Percentiles rank a stretch among this genome's conserved stretches.
These are phyloP conservation scores for Clivina fossor DNA, from an alignment of 2,888 invertebrate species.

Conservation along the genomic window DNA sequence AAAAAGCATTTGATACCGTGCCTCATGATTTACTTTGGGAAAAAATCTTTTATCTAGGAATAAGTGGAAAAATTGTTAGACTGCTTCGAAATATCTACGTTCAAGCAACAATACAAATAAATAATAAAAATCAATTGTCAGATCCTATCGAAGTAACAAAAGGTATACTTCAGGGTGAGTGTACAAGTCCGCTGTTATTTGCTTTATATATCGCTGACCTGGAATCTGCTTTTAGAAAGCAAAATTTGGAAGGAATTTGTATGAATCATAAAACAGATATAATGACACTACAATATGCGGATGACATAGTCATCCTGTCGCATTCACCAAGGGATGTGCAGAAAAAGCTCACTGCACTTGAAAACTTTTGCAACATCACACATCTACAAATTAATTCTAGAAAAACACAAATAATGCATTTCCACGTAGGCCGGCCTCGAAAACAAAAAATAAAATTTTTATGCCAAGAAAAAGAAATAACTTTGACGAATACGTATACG, in stretches of 20 bases:
- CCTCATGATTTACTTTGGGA: slow-evolving; percentile 10
- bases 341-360: not conserved
- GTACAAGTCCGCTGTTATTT: slow-evolving; percentile 6
- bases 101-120: not conserved
- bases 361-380: not conserved
- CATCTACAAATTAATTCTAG: not conserved
- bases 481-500: not conserved
- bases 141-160: slow-evolving; percentile 3
- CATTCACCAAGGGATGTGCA: not conserved
- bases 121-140: not conserved
- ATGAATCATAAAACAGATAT: not conserved
- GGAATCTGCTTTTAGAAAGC: not conserved
- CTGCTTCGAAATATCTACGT: slow-evolving; percentile 2
- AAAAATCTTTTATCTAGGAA: not conserved
- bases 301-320: not conserved
- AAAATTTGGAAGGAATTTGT: not conserved
- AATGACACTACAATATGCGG: not conserved
- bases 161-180: too few species aligned
- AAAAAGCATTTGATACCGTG: slow-evolving; percentile 13
- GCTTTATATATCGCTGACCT: not conserved
- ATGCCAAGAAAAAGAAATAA: not conserved
- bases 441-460: not conserved
- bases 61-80: slow-evolving; percentile 3
- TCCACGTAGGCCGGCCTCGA: not conserved
- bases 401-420: too few species aligned